phyloP scores from a whole-genome alignment of 2,113 vertebrate genomes.

The Aplodontia rufa region DNA sequence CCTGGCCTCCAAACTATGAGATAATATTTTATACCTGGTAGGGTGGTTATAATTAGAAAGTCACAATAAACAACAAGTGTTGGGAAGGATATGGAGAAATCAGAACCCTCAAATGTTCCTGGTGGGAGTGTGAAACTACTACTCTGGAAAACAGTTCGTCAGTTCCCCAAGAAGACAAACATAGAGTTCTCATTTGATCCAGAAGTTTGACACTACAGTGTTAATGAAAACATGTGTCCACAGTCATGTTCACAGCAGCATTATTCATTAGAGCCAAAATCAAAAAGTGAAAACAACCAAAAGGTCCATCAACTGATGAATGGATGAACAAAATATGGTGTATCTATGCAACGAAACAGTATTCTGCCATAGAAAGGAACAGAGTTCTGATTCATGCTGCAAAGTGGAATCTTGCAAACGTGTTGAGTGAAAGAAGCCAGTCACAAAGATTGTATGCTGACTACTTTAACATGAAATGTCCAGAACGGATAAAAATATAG shows the following conservation, averaged over 20 bases:
- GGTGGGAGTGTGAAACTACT: not conserved
- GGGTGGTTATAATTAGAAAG: not conserved
- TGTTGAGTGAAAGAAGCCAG: not conserved
- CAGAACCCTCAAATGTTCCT: not conserved
- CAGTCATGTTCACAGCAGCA: too few species aligned
- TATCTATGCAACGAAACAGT: not conserved
- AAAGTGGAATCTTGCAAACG: not conserved
- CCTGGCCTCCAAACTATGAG: not conserved
- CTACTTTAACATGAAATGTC: not conserved
- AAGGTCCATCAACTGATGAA: not conserved
- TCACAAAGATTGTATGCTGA: not conserved
- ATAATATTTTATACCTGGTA: not conserved
- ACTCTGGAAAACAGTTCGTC: not conserved
- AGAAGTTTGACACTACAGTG: not conserved
- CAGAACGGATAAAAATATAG: not conserved
- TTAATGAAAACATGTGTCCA: not conserved
- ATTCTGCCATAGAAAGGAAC: not conserved
- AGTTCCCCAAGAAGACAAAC: slow-evolving; percentile 13
- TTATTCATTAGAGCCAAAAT: not conserved
- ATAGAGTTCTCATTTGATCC: not conserved
- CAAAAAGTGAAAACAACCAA: not conserved
- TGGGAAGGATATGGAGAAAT: not conserved
- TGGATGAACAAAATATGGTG: not conserved
- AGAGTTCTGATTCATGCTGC: too few species aligned
- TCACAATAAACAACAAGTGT: not conserved